Evolutionary conservation across 2,797 vertebrate species (phyloP).

Genomic region (Oreonectes daqikongensis): DNA sequence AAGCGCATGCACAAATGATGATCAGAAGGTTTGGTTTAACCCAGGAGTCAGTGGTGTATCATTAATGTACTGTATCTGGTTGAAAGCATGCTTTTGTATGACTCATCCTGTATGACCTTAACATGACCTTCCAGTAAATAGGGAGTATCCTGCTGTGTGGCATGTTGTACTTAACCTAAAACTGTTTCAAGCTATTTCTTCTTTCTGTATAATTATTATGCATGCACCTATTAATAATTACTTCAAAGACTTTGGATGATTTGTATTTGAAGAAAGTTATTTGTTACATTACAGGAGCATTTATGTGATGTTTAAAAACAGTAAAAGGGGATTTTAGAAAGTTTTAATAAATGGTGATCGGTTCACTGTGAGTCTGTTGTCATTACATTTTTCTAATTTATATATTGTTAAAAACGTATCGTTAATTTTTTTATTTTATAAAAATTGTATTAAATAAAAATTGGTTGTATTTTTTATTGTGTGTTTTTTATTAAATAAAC

Average conservation of each 20-base stretch:
- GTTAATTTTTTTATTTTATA: too few species aligned
- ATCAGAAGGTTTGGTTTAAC: conserved; percentile 16
- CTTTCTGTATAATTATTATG: too few species aligned
- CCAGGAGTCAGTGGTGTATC: background rate
- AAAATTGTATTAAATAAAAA: too few species aligned
- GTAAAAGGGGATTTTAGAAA: background rate
- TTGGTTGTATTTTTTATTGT: too few species aligned
- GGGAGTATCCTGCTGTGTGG: background rate
- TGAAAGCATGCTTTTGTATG: background rate
- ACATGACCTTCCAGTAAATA: conserved; percentile 1
- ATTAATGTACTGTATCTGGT: background rate
- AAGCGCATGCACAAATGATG: background rate
- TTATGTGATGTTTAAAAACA: background rate
- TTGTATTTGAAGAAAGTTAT: background rate
- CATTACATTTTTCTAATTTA: too few species aligned
- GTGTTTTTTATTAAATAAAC: too few species aligned
- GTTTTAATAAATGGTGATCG: background rate
- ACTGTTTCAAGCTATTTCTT: background rate
- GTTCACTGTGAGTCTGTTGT: too few species aligned
- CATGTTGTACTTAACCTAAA: background rate
- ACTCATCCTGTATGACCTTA: conserved; percentile 19
- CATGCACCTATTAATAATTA: background rate
- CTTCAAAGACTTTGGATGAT: background rate
- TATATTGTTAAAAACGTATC: too few species aligned
- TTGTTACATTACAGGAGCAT: background rate